These are phyloP conservation scores for Nomada lathburiana DNA, from an alignment of 2,888 invertebrate species.

Conservation along the genomic window DNA sequence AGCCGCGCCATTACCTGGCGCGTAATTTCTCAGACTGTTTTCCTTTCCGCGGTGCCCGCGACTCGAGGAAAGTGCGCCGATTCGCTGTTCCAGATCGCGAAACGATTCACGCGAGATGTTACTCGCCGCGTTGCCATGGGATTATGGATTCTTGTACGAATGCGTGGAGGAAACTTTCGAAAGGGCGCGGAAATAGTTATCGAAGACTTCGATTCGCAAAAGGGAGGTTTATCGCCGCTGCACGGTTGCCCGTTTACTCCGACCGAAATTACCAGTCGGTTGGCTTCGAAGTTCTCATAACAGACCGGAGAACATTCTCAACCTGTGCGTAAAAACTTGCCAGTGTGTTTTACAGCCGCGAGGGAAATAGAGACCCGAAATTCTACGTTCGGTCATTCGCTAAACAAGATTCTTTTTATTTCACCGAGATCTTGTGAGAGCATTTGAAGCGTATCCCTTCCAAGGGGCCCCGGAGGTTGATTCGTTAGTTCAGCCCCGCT, in stretches of 20 bases:
- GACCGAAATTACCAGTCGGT: neutral
- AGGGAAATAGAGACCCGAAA: neutral
- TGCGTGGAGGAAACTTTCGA: too few species aligned
- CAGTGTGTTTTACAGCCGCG: neutral
- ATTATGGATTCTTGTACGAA: too few species aligned
- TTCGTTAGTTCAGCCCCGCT: slow-evolving; percentile 10
- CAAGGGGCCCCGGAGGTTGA: slow-evolving; percentile 11
- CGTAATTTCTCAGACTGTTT: neutral
- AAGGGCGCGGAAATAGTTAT: neutral
- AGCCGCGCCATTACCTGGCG: neutral
- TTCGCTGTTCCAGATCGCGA: neutral
- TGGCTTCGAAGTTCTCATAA: slow-evolving; percentile 10
- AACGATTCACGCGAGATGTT: neutral
- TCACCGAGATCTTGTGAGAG: neutral
- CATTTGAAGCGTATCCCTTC: neutral
- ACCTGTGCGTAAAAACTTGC: slow-evolving; percentile 9
- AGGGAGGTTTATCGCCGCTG: neutral
- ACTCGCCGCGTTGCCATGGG: neutral
- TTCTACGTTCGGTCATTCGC: neutral
- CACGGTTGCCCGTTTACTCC: neutral
- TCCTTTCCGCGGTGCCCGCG: too few species aligned
- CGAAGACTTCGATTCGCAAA: neutral
- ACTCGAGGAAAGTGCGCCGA: neutral
- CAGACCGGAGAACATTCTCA: neutral
- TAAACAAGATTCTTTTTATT: slow-evolving; percentile 16